Conservation (phyloP, 2,888 invertebrate species). For the Muscina levida region DNA sequence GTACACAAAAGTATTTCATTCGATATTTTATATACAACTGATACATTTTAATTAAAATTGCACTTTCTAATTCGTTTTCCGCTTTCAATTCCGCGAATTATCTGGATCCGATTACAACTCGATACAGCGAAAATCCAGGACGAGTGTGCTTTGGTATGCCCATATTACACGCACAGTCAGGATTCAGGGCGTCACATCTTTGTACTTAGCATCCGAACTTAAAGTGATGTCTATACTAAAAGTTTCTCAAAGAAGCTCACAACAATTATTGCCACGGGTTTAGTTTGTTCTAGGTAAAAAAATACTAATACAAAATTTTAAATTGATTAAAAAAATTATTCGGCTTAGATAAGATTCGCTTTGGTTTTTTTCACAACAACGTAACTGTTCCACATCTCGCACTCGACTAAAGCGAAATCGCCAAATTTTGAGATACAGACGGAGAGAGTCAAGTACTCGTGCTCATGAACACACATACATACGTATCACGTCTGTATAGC, state of each 20-base stretch:
- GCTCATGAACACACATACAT: not conserved
- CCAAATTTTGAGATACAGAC: conserved; percentile 19
- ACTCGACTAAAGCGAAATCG: conserved; percentile 36
- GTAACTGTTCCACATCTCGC: conserved; percentile 46
- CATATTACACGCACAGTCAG: not conserved
- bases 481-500: not conserved
- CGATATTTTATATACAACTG: conserved; percentile 15
- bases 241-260: conserved; percentile 8
- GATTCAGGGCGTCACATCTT: conserved; percentile 47
- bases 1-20: conserved; percentile 32
- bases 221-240: not conserved
- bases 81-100: not conserved
- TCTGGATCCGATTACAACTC: not conserved
- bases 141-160: not conserved
- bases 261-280: conserved; percentile 15
- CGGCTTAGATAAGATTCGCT: conserved; percentile 2
- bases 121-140: not conserved
- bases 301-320: conserved; percentile 24
- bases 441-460: conserved; percentile 5
- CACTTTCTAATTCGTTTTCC: conserved; percentile 14
- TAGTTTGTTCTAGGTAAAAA: conserved; percentile 31
- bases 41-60: conserved; percentile 14
- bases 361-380: conserved; percentile 29
- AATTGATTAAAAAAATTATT: conserved; percentile 12
- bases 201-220: not conserved